phyloP scores from a whole-genome alignment of 2,888 invertebrate genomes.

The Drosophila sordidapex region DNA sequence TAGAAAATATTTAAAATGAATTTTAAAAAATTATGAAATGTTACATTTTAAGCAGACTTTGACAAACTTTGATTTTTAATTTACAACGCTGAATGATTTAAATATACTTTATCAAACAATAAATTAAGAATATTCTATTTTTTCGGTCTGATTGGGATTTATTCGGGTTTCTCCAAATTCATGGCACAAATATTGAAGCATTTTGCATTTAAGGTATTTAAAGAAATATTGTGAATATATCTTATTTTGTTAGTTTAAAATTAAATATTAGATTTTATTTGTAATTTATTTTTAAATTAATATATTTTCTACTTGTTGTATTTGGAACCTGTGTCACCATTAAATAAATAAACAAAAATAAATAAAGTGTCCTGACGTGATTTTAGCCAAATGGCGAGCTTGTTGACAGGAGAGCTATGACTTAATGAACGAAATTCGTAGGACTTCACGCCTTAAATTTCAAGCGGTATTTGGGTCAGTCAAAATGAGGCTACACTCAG shows the following conservation, averaged over 20 bases:
- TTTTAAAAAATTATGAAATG: neutral
- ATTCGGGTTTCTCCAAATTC: neutral
- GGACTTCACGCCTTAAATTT: conserved; percentile 26
- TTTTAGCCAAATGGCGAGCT: conserved; percentile 31
- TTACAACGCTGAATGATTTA: neutral
- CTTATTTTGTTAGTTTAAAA: neutral
- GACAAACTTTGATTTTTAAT: neutral
- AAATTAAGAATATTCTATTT: neutral
- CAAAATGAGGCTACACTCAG: neutral
- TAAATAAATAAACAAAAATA: neutral
- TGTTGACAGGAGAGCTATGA: conserved; percentile 20
- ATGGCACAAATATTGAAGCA: neutral
- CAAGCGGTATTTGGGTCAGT: conserved; percentile 34
- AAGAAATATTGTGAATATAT: neutral
- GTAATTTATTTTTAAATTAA: neutral
- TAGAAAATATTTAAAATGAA: neutral
- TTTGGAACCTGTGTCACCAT: neutral
- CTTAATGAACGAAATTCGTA: conserved; percentile 30
- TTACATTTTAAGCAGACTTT: neutral
- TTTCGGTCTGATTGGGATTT: neutral
- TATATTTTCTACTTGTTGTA: neutral
- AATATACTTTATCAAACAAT: neutral
- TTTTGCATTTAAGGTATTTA: neutral
- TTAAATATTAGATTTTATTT: neutral
- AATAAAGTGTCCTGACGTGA: conserved; percentile 45